phyloP scores from a whole-genome alignment of 1,140 invertebrate genomes.

The Brachionus manjavacas region DNA sequence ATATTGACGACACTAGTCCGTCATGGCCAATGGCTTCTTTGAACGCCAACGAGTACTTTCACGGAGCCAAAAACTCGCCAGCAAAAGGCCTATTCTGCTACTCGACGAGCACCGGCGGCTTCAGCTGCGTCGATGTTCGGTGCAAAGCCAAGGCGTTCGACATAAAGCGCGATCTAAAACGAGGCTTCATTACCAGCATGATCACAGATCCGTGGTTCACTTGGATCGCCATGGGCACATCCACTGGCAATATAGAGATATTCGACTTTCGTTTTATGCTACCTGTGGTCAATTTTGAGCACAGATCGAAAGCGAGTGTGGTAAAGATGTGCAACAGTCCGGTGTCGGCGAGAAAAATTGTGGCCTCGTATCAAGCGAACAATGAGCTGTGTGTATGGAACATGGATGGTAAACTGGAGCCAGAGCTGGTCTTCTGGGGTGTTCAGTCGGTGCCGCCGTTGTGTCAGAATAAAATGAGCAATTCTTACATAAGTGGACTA shows the following conservation, averaged over 20 bases:
- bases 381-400: slow-evolving; percentile 38
- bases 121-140: slow-evolving; percentile 17
- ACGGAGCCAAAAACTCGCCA: neutral
- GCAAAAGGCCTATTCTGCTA: slow-evolving; percentile 1
- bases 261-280: slow-evolving; percentile 28
- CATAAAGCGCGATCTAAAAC: neutral
- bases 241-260: slow-evolving; percentile 8
- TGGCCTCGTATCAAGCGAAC: slow-evolving; percentile 11
- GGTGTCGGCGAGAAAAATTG: neutral
- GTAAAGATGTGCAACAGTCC: neutral
- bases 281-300: slow-evolving; percentile 1
- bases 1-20: slow-evolving; percentile 9
- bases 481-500: neutral
- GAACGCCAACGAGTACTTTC: neutral
- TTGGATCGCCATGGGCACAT: slow-evolving; percentile 39
- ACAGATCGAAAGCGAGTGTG: slow-evolving; percentile 9
- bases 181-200: slow-evolving; percentile 3
- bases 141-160: neutral
- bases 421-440: slow-evolving; percentile 37
- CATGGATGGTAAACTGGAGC: neutral
- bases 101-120: neutral
- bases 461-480: slow-evolving; percentile 1
- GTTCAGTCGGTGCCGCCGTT: slow-evolving; percentile 32
- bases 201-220: slow-evolving; percentile 25
- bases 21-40: neutral